Conservation (phyloP, 1,140 invertebrate species). For the Cephus cinctus region DNA sequence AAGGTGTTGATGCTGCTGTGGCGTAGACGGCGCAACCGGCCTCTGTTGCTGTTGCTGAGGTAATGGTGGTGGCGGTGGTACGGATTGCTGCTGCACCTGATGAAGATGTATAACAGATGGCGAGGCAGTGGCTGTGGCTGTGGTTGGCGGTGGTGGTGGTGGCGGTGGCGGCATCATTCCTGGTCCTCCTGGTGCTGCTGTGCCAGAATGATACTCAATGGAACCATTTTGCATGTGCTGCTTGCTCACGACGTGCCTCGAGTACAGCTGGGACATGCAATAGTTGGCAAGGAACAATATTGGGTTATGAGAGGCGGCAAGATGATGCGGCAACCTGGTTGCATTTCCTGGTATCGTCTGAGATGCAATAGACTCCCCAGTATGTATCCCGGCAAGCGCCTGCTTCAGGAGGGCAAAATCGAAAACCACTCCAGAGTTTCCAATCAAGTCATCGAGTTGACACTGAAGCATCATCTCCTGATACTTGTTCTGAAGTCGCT, state of each 20-base stretch:
- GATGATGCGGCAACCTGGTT: slow-evolving; percentile 45
- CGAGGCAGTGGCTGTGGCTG: slow-evolving; percentile 27
- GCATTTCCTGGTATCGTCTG: slow-evolving; percentile 48
- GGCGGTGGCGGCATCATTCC: slow-evolving; percentile 41
- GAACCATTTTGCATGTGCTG: slow-evolving; percentile 60
- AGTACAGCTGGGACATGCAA: slow-evolving; percentile 72
- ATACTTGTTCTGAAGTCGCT: slow-evolving; percentile 65
- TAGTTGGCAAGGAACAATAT: slow-evolving; percentile 73
- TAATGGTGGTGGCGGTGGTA: no score
- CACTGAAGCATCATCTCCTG: slow-evolving; percentile 73
- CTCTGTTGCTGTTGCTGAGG: slow-evolving; percentile 34
- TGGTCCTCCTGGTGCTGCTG: no score
- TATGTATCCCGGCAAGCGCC: slow-evolving; percentile 62
- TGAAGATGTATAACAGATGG: no score
- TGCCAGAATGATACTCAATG: slow-evolving; percentile 56
- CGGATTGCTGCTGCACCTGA: no score
- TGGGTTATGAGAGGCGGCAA: slow-evolving; percentile 58
- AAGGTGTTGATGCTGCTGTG: slow-evolving; percentile 39
- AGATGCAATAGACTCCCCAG: slow-evolving; percentile 53
- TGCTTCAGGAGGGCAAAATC: slow-evolving; percentile 67
- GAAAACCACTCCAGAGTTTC: slow-evolving; percentile 64
- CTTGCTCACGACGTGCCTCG: slow-evolving; percentile 64
- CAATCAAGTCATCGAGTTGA: slow-evolving; percentile 69
- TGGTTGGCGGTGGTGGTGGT: slow-evolving; percentile 35
- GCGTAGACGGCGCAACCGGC: no score